phyloP scores from a whole-genome alignment of 2,113 vertebrate species.

The Neolamprologus sp. region DNA sequence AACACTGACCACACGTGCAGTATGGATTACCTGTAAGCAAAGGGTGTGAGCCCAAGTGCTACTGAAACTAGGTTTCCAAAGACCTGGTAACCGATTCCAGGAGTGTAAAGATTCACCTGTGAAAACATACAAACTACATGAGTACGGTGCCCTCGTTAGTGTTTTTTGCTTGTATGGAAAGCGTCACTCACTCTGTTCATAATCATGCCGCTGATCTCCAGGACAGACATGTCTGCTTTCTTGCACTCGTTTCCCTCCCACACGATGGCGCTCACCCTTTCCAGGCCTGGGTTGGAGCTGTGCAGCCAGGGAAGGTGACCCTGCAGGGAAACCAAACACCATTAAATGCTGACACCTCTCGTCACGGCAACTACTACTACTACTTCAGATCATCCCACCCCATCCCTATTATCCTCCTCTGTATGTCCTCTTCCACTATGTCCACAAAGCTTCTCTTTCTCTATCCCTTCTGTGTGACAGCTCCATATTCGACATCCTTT shows the following conservation, averaged over 20 bases:
- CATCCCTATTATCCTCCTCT: background rate
- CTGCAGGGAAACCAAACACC: conserved; percentile 46
- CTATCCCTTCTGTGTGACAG: background rate
- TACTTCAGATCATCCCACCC: background rate
- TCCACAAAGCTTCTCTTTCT: background rate
- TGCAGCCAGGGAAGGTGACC: conserved; percentile 94
- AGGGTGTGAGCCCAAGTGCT: conserved; percentile 87
- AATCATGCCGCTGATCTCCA: conserved; percentile 99
- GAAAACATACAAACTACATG: background rate
- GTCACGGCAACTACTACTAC: background rate
- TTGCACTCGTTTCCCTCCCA: conserved; percentile 99
- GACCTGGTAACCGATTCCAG: conserved; percentile 94
- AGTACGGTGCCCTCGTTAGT: background rate
- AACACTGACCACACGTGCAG: rapidly evolving
- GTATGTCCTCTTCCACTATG: rapidly evolving
- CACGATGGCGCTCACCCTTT: conserved; percentile 96
- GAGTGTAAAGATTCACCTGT: conserved; percentile 91
- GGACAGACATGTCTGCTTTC: conserved; percentile 98
- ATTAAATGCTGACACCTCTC: background rate
- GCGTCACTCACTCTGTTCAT: conserved; percentile 87
- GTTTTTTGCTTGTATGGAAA: background rate
- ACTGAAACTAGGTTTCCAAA: conserved; percentile 90
- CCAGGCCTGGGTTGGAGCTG: conserved; percentile 88
- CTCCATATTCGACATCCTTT: background rate
- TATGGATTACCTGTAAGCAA: conserved; percentile 66